A percentile compares a stretch with the other conserved stretches of the same genome.
Conservation (phyloP, 2,888 invertebrate genomes). For the Chrysotoxum bicinctum region DNA sequence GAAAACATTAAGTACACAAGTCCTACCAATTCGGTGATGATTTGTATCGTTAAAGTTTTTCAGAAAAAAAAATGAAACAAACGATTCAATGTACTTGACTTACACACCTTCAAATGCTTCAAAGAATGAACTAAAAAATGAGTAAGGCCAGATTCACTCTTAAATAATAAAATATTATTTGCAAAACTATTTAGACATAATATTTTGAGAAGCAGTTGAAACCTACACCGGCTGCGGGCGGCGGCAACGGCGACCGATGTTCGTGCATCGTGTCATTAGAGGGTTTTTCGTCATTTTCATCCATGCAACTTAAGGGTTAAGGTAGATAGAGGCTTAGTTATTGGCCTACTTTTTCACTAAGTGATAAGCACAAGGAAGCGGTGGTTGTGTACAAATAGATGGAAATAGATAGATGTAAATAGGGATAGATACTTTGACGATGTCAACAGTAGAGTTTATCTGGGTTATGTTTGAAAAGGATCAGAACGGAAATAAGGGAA, state of each 20-base stretch:
- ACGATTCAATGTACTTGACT: neutral
- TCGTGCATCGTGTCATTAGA: conserved; percentile 11
- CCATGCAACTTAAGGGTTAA: conserved; percentile 25
- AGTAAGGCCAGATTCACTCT: neutral
- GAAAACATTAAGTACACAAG: neutral
- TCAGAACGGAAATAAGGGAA: neutral
- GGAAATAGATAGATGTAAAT: neutral
- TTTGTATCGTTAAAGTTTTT: neutral
- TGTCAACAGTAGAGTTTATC: conserved; percentile 56
- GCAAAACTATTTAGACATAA: neutral
- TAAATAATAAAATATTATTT: neutral
- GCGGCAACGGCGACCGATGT: too few species aligned
- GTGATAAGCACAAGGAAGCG: conserved; percentile 32
- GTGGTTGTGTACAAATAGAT: neutral
- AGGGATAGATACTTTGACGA: conserved; percentile 41
- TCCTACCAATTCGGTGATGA: neutral
- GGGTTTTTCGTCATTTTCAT: neutral
- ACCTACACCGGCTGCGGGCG: too few species aligned
- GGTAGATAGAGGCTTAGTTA: conserved; percentile 18
- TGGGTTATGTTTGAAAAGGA: conserved; percentile 42
- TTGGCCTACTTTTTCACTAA: conserved; percentile 56
- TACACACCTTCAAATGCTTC: neutral
- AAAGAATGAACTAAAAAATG: neutral
- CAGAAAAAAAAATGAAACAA: neutral
- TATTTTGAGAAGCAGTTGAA: neutral